A percentile compares a stretch with the other conserved stretches of the same genome.
Evolutionary conservation across 2,888 invertebrate species (phyloP).

Genomic region (Boloria euphrosyne): DNA sequence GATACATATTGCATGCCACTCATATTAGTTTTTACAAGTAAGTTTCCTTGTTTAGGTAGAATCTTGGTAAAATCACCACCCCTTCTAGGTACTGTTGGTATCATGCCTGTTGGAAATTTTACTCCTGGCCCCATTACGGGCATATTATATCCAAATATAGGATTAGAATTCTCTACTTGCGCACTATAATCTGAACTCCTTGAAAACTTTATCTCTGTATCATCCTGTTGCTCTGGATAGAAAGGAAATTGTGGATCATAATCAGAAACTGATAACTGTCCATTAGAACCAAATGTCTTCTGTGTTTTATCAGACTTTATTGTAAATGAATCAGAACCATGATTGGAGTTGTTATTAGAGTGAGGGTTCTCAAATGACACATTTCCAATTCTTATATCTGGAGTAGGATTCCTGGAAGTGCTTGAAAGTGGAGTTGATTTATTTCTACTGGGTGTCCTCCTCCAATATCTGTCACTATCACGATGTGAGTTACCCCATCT

Average conservation of each 20-base stretch:
- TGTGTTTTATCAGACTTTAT: slow-evolving; percentile 66
- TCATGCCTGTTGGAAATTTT: slow-evolving; percentile 53
- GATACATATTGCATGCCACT: slow-evolving; percentile 66
- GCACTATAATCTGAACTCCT: slow-evolving; percentile 70
- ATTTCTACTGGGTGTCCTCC: slow-evolving; percentile 66
- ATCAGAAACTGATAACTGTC: slow-evolving; percentile 50
- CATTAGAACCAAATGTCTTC: slow-evolving; percentile 54
- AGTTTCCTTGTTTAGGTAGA: slow-evolving; percentile 67
- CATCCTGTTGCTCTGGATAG: slow-evolving; percentile 67
- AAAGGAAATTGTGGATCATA: slow-evolving; percentile 65
- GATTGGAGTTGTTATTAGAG: slow-evolving; percentile 47
- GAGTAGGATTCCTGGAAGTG: slow-evolving; percentile 59
- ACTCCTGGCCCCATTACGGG: slow-evolving; percentile 52
- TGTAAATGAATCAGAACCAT: slow-evolving; percentile 55
- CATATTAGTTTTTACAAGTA: slow-evolving; percentile 68
- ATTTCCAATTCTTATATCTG: slow-evolving; percentile 62
- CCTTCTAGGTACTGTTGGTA: slow-evolving; percentile 53
- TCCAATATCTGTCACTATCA: slow-evolving; percentile 67
- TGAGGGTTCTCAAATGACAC: slow-evolving; percentile 62
- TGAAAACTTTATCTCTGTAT: slow-evolving; percentile 73
- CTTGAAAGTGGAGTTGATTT: slow-evolving; percentile 57
- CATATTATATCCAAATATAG: slow-evolving; percentile 59
- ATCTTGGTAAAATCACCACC: slow-evolving; percentile 62
- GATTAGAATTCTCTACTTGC: slow-evolving; percentile 53
- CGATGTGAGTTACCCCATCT: slow-evolving; percentile 62